Evolutionary conservation across 2,113 vertebrate species (phyloP), one percentile per base, ranked within the genome.

Genomic region (Cottus gobio): DNA sequence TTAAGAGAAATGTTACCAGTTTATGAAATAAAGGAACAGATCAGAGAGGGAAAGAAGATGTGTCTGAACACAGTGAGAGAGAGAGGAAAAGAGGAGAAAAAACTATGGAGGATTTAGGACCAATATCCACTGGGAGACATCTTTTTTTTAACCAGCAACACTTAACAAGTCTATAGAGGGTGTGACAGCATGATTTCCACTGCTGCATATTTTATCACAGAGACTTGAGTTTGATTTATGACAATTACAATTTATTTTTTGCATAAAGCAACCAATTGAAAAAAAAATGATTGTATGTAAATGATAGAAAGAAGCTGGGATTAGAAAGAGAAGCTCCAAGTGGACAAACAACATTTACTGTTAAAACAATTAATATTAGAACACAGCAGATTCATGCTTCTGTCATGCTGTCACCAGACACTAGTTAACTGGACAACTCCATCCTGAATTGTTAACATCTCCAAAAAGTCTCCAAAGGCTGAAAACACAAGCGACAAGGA

Each of bases 91-190:
- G 67, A 77, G 58, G 60, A 67, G 80, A 89, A 85, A 42, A 72
- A 63, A 58, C 62, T 78, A 57, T 0, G 46, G 50, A 76, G 57
- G 42, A 44, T 48, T 48, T 48, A 84, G 57, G 52, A 66, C n/a
- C 70, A 62, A 30, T 71, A 71, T 77, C 84, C 77, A 76, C 28
- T 65, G 79, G 84, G 83, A 87, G 52, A 81, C 50, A 31, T 82
- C 34, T 87, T 64, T 76, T 75, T 64, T 69, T 10, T n/a, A 58
- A 52, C 34, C 34, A 82, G 63, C 67, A 79, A 67, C 58, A 61
- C 61, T 68, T 83, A 89, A 77, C 57, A 81, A 68, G 73, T 48
- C 62, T 44, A 56, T 20, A 26, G 31, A 71, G 86, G 65, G 46
- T 81, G 56, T 81, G 67, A 77, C 67, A 71, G 71, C 71, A 67